Evolutionary conservation across 2,113 vertebrate species (phyloP), one percentile per base, ranked within the genome.

Genomic region (Danionella cerebrum): DNA sequence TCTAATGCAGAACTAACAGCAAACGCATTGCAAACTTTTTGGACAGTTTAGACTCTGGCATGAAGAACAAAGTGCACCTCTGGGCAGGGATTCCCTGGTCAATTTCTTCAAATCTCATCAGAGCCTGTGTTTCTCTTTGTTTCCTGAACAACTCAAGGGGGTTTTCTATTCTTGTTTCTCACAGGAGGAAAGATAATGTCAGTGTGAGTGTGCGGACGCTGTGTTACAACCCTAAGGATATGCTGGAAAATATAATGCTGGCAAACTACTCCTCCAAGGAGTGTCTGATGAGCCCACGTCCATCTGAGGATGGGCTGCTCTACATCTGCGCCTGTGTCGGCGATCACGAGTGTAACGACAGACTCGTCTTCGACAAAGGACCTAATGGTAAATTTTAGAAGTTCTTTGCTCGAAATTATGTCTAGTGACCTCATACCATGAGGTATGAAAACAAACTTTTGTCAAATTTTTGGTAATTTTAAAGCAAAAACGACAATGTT

Each of bases 311-410:
- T 0, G 87, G 83, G 0, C 21, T 69, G 67, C 67, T 89, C 79
- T 92, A 90, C 78, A 73, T 92, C 67, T 95, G 93, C 0, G 90
- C 88, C 55, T 95, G 92, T 0, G 81, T 81, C 5, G 84, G 88
- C 0, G 90, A 91, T 60, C 91, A 93, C 3, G 93, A 95, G 60
- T 95, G 93, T 77, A 94, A 94, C 0, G 92, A 95, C 76, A 91
- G 76, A 13, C 91, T 95, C 6, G 80, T 93, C 78, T 95, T 95
- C 58, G 87, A 92, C 44, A 90, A 91, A 50, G 84, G 87, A 67
- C 82, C 85, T 41, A 89, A 90, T 0, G 90, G 93, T 92, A 69
- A 5, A 33, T 33, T n/a, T n/a, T n/a, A n/a, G n/a, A n/a, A n/a
- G n/a, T n/a, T n/a, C n/a, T n/a, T n/a, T n/a, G n/a, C n/a, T n/a